Base-by-base conservation (phyloP, 30 jellyfish, hydroid and myxozoan genomes). In the Aurelia aurita complex sp. Pacific region DNA sequence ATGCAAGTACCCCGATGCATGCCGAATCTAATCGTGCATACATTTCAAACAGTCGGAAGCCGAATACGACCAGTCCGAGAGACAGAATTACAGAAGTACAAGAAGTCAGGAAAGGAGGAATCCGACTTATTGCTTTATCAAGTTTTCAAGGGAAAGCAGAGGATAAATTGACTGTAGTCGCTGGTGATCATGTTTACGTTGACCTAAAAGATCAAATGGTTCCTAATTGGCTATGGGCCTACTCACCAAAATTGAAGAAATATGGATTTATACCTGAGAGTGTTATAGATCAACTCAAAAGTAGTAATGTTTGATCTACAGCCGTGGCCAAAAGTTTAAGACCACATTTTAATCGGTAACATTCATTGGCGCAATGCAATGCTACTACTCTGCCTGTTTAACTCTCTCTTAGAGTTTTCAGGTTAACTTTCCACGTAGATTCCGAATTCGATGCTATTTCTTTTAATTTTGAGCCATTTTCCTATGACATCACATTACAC, bases 181-280 rank as follows among this genome's bases (percentile, higher is more conserved):
- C 86, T 5, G 97, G 97, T 10, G 98, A 92, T 61, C 77, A 69
- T 54, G 83, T 92, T 17, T 74, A 80, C 79, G 90, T 81, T 42
- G 74, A 83, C 60, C 52, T 79, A 9, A 82, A 78, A 18, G 84
- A 76, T 15, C 97, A 87, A 32, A 52, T 38, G 36, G 80, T 67
- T 8, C 92, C 94, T 54, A 88, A 83, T 13, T 87, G 92, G 92
- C 52, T 80, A 35, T 86, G 98, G 98, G 98, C 89, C 64, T 84
- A 86, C 54, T 87, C 97, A 57, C 94, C 92, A 13, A 76, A 78
- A 62, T 43, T 34, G 61, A 81, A 92, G 33, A 13, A 52, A 18
- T 92, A 73, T 40, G 98, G 98, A 3, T 87, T 77, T 64, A 64
- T 92, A 59, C 98, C 98, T 6, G 86, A 74, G 43, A 71, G 79